Evolutionary conservation across 2,888 invertebrate species (phyloP).

Genomic region (Heliconius ismenius): DNA sequence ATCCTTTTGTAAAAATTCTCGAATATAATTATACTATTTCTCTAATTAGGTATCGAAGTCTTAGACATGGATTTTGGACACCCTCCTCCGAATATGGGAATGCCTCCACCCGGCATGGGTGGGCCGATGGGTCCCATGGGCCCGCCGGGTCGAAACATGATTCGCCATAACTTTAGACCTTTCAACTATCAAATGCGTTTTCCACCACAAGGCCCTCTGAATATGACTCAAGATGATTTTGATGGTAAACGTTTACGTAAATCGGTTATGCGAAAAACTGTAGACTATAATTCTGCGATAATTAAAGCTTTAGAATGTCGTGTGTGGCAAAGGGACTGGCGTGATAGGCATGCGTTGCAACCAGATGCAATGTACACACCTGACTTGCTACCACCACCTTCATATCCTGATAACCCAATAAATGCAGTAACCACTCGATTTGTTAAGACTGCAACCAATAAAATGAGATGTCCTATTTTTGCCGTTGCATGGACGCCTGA

Average conservation of each 20-base stretch:
- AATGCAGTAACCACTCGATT: constrained; percentile 97
- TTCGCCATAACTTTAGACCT: constrained; percentile 77
- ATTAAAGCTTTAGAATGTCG: constrained; percentile 95
- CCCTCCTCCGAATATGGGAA: constrained; percentile 73
- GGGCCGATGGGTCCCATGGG: constrained; percentile 61
- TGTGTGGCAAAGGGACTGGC: constrained; percentile 96
- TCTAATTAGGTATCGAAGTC: constrained; percentile 76
- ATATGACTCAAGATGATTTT: constrained; percentile 93
- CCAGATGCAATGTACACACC: constrained; percentile 98
- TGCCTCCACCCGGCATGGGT: constrained; percentile 70
- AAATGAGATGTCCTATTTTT: constrained; percentile 99
- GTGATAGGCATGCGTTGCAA: constrained; percentile 94
- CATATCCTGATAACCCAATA: constrained; percentile 96
- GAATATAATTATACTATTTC: constrained; percentile 64
- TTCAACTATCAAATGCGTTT: constrained; percentile 79
- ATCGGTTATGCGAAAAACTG: constrained; percentile 98
- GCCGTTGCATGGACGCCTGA: constrained; percentile 99
- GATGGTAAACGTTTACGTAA: constrained; percentile 97
- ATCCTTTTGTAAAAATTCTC: constrained; percentile 15
- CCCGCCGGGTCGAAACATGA: constrained; percentile 71
- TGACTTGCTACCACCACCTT: constrained; percentile 95
- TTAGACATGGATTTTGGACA: constrained; percentile 77
- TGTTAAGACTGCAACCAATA: constrained; percentile 99
- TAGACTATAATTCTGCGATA: constrained; percentile 98
- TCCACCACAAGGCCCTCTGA: constrained; percentile 82